These are phyloP conservation scores for Anastrepha ludens DNA, from an alignment of 1,140 invertebrate species.

Conservation along the genomic window DNA sequence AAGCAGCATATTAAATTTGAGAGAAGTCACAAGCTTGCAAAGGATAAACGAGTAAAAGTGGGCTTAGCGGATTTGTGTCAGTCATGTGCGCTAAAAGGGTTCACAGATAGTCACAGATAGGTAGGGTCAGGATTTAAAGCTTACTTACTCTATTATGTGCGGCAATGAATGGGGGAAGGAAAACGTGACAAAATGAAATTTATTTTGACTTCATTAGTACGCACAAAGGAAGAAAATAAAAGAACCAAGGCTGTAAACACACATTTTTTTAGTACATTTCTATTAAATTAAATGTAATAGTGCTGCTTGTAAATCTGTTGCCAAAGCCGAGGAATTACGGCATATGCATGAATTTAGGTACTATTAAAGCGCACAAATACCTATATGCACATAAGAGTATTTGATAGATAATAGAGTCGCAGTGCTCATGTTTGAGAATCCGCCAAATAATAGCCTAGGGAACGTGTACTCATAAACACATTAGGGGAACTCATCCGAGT, in stretches of 20 bases:
- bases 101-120: background rate
- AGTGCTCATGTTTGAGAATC: too few species aligned
- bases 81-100: background rate
- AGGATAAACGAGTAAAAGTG: background rate
- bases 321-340: background rate
- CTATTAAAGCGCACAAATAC: too few species aligned
- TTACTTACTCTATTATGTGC: background rate
- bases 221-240: background rate
- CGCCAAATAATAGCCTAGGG: too few species aligned
- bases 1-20: conserved; percentile 11
- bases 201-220: conserved; percentile 31
- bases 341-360: too few species aligned
- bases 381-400: too few species aligned
- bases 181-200: conserved; percentile 44
- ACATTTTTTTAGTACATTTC: background rate
- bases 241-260: background rate
- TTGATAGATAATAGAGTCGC: too few species aligned
- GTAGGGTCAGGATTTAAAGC: conserved; percentile 1
- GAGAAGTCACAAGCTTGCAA: background rate
- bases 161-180: background rate
- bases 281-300: conserved; percentile 1
- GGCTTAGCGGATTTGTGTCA: background rate
- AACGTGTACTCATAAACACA: too few species aligned
- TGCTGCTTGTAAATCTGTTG: background rate
- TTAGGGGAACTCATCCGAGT: too few species aligned